Evolutionary conservation across 2,888 invertebrate genomes (phyloP).

Genomic region (Periphyllus acericola): DNA sequence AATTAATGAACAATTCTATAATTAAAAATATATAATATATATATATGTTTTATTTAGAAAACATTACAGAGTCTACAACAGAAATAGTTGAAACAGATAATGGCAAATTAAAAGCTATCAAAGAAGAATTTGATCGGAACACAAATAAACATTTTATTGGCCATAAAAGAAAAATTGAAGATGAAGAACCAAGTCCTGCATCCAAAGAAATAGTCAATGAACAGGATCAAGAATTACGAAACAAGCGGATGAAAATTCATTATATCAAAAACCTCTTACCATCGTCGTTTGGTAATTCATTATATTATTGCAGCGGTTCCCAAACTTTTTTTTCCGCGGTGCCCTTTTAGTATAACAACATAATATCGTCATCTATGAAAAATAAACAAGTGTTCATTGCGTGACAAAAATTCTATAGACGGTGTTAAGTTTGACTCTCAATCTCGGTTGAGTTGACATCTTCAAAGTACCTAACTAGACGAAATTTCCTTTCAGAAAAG

Average conservation of each 20-base stretch:
- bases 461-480: too few species aligned
- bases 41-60: slow-evolving; percentile 12
- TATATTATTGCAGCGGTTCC: too few species aligned
- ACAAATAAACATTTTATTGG: slow-evolving; percentile 31
- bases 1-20: background rate
- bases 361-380: too few species aligned
- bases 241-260: slow-evolving; percentile 53
- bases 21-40: background rate
- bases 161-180: slow-evolving; percentile 28
- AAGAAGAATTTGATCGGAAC: slow-evolving; percentile 47
- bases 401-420: too few species aligned
- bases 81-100: background rate
- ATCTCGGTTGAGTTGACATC: too few species aligned
- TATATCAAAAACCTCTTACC: slow-evolving; percentile 45
- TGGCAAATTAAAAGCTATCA: slow-evolving; percentile 14
- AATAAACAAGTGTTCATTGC: too few species aligned
- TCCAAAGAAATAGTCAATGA: slow-evolving; percentile 3
- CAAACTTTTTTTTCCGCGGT: too few species aligned
- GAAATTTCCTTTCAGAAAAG: too few species aligned
- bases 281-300: slow-evolving; percentile 55
- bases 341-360: too few species aligned
- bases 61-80: background rate
- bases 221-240: slow-evolving; percentile 36
- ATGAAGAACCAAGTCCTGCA: background rate
- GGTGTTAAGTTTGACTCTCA: too few species aligned